Percentiles rank a stretch among this genome's conserved stretches.
Evolutionary conservation across 1,140 invertebrate species (phyloP).

Genomic region (Macrocentrus cingulum): DNA sequence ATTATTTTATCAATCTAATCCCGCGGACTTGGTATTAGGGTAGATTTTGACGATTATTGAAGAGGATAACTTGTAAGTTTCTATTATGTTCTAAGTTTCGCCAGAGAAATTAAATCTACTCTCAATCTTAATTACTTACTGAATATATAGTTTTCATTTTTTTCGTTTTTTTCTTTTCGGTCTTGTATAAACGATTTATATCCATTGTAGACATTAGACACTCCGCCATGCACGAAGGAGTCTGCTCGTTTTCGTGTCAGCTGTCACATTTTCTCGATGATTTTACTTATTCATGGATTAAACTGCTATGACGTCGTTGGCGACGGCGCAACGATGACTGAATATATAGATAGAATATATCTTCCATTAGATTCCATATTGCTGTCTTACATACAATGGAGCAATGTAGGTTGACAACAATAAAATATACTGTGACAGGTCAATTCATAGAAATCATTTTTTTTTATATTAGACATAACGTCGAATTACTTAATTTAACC

Average conservation of each 20-base stretch:
- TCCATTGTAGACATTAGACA: slow-evolving; percentile 44
- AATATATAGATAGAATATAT: slow-evolving; percentile 6
- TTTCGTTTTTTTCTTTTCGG: background rate
- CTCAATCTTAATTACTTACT: no score
- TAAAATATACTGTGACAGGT: slow-evolving; percentile 32
- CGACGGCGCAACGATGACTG: background rate
- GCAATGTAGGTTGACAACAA: slow-evolving; percentile 53
- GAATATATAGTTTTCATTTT: no score
- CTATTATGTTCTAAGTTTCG: no score
- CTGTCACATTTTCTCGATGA: slow-evolving; percentile 53
- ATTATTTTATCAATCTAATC: no score
- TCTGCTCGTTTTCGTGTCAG: slow-evolving; percentile 54
- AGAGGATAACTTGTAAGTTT: no score
- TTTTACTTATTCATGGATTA: slow-evolving; percentile 55
- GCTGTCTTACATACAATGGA: background rate
- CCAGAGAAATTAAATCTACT: no score
- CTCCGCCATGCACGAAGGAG: slow-evolving; percentile 54
- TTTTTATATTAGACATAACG: no score
- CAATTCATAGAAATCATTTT: background rate
- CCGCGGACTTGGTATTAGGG: no score
- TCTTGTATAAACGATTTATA: slow-evolving; percentile 1
- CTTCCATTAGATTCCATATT: background rate
- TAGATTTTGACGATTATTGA: no score
- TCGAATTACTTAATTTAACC: no score
- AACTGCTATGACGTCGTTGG: slow-evolving; percentile 35